These are phyloP conservation scores for Gambusia yucatana DNA, from an alignment of 2,797 vertebrate genomes.

Conservation along the genomic window DNA sequence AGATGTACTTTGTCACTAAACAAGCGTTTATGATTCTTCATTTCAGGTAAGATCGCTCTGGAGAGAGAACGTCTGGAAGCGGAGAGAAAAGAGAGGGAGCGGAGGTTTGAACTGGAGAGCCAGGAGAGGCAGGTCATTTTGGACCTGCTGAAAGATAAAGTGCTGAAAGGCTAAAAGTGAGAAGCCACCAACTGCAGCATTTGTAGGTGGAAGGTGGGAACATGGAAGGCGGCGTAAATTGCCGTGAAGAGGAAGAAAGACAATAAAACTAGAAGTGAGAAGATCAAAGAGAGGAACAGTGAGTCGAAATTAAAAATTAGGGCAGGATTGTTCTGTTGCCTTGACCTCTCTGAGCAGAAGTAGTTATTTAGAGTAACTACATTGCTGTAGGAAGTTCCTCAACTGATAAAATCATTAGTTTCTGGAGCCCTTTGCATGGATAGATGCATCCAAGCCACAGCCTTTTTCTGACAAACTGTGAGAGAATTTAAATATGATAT, in stretches of 20 bases:
- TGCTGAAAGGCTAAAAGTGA: constrained; percentile 72
- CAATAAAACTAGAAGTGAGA: constrained; percentile 26
- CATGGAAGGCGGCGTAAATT: background rate
- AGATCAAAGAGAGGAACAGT: constrained; percentile 15
- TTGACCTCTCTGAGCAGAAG: background rate
- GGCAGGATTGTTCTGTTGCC: background rate
- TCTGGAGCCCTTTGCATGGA: background rate
- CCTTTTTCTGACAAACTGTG: background rate
- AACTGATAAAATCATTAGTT: background rate
- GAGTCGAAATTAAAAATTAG: constrained; percentile 4
- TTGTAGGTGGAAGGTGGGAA: background rate
- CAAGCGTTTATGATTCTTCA: constrained; percentile 3
- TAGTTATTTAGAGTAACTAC: background rate
- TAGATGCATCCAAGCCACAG: background rate
- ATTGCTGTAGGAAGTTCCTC: constrained; percentile 6
- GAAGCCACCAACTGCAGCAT: constrained; percentile 8
- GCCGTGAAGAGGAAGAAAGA: constrained; percentile 10
- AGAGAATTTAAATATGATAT: background rate
- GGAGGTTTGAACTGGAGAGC: constrained; percentile 83
- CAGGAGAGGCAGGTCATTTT: constrained; percentile 85
- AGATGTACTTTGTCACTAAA: background rate
- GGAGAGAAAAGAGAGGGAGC: constrained; percentile 80
- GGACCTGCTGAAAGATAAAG: constrained; percentile 82
- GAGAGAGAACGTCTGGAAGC: constrained; percentile 81
- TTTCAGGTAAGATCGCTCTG: constrained; percentile 77